Evolutionary conservation across 2,113 vertebrate genomes (phyloP), one percentile per base, ranked within the genome.

Genomic region (Perca fluviatilis): DNA sequence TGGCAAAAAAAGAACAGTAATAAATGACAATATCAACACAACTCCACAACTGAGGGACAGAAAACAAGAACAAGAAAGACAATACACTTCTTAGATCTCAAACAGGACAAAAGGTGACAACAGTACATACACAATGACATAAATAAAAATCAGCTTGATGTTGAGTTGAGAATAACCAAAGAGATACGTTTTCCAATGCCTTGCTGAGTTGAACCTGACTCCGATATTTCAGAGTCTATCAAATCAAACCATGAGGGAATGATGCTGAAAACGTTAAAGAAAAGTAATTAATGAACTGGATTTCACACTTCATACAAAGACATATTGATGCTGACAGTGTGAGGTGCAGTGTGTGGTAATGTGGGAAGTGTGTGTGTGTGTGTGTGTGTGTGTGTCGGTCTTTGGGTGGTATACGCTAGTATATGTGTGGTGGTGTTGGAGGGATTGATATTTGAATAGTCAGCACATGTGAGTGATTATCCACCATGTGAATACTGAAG

Each of bases 401-500:
- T 65, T 75, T 60, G 50, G 14, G 46, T 61, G 71, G 71, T 68
- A n/a, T 33, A 50, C 13, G 33, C 11, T 57, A 3, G 21, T 43
- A 18, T 40, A 58, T 65, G 30, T n/a, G 71, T 62, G 66, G 57
- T 11, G 53, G 15, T 56, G 43, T 5, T 77, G 14, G 13, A 61
- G 33, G 49, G 40, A 43, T 71, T 58, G 46, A 49, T 62, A 49
- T 82, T 64, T 56, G 50, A 80, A 79, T 53, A 69, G 77, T 69
- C 74, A 74, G 68, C 63, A 62, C 13, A 12, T 64, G 67, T 74
- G 63, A 83, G 73, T 74, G 50, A 72, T 75, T 78, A 74, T 74
- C 79, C 58, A 71, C 25, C 30, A 30, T 57, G 21, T 72, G 43
- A 61, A 67, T 10, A 75, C 56, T 50, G 61, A 33, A 56, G 60